Conservation (phyloP, 1,140 invertebrate genomes). For the Heterodera schachtii region DNA sequence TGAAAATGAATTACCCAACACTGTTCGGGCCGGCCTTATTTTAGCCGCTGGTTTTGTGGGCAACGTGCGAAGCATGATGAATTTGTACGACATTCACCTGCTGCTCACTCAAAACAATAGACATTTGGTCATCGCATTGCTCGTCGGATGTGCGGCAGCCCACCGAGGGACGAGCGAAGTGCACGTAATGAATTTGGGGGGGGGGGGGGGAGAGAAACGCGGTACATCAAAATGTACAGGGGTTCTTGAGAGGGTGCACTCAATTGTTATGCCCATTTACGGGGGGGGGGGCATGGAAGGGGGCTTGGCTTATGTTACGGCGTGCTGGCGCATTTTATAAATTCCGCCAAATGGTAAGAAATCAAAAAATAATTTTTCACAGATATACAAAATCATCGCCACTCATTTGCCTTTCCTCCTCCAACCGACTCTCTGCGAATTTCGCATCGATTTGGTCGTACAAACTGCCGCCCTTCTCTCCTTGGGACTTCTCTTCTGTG, state of each 20-base stretch:
- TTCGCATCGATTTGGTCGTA: conserved; percentile 50
- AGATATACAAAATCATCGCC: conserved; percentile 50
- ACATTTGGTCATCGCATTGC: conserved; percentile 41
- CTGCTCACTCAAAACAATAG: conserved; percentile 47
- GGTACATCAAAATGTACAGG: too few species aligned
- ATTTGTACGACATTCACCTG: conserved; percentile 47
- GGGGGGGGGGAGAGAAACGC: too few species aligned
- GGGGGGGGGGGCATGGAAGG: too few species aligned
- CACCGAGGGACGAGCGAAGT: conserved; percentile 50
- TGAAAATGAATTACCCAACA: conserved; percentile 38
- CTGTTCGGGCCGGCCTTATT: conserved; percentile 39
- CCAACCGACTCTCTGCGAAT: conserved; percentile 50
- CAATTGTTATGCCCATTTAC: too few species aligned
- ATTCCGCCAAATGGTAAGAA: too few species aligned
- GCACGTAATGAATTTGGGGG: conserved; percentile 15
- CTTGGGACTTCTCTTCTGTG: conserved; percentile 45
- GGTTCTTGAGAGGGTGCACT: too few species aligned
- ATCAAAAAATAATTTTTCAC: not conserved
- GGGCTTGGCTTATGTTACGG: too few species aligned
- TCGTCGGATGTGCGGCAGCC: conserved; percentile 43
- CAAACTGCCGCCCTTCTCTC: conserved; percentile 46
- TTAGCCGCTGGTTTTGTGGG: conserved; percentile 44
- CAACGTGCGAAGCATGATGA: conserved; percentile 29
- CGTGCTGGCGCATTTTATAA: too few species aligned
- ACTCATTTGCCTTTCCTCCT: conserved; percentile 54